phyloP scores from a whole-genome alignment of 2,888 invertebrate species.

The Tetranychus truncatus region DNA sequence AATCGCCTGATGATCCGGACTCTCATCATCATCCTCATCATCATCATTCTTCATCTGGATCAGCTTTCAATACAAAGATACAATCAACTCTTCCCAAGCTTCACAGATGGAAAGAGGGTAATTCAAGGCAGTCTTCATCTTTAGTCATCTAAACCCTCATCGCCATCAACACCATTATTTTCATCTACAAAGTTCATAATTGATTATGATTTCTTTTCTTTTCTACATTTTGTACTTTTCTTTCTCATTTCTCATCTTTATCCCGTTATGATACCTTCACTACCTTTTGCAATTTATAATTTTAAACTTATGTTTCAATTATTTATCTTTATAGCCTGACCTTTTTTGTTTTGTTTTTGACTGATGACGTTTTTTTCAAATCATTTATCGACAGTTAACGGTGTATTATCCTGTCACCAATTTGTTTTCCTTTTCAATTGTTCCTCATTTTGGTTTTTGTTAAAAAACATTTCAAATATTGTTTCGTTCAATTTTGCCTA shows the following conservation, averaged over 20 bases:
- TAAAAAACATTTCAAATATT: too few relatives aligned
- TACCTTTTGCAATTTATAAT: neutral
- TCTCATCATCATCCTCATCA: neutral
- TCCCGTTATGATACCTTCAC: neutral
- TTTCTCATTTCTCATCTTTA: neutral
- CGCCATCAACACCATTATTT: neutral
- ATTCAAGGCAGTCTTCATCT: neutral
- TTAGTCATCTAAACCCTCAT: slow-evolving; percentile 1
- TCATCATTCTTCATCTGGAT: neutral
- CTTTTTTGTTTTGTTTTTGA: too few relatives aligned
- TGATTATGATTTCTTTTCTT: neutral
- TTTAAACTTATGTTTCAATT: neutral
- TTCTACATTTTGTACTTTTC: neutral
- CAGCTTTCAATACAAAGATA: neutral
- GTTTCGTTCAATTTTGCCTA: too few relatives aligned
- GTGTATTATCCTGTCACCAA: too few relatives aligned
- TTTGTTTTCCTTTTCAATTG: too few relatives aligned
- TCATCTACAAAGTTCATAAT: neutral
- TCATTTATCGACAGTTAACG: too few relatives aligned
- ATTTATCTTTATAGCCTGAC: neutral
- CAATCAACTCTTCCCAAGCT: slow-evolving; percentile 5
- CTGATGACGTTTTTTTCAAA: too few relatives aligned
- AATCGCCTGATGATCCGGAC: neutral
- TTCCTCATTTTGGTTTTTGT: too few relatives aligned
- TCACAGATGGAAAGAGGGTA: slow-evolving; percentile 8